Evolutionary conservation across 2,888 invertebrate species (phyloP), one percentile per base, ranked within the genome.

Genomic region (Drosophila hamatofila): DNA sequence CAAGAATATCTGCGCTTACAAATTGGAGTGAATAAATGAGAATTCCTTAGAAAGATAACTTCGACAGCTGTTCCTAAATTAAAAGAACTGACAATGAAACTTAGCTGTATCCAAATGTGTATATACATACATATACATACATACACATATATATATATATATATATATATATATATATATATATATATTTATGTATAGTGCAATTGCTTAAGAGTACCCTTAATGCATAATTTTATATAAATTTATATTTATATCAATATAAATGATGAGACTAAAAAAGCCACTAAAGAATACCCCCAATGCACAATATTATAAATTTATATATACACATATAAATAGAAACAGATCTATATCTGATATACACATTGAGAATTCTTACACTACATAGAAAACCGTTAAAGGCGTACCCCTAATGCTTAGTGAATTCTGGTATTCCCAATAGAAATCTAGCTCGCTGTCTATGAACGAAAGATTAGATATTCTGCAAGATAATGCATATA

Each of bases 391-490:
- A 44, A 3, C 8, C 8, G 25, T 46, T 30, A 1, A 18, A 7
- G 30, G 8, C 7, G 12, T 49, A 18, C 14, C 30, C 18, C 49
- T 49, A 48, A 48, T 30, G 12, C 7, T 1, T 18, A 5, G 18
- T 49, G 30, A 30, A 30, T 30, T 30, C 23, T n/a, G 35, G 6
- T 25, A 16, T n/a, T n/a, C 11, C 16, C 11, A 25, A 12, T 25
- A 25, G 16, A 25, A 39, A 18, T 54, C n/a, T 1, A 39, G 23
- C n/a, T 1, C 25, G 23, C 25, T 39, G 37, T 25, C 54, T 54
- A 3, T n/a, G n/a, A 23, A n/a, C 11, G 7, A 37, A 12, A 54
- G 54, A 55, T 55, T 55, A 55, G 54, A 55, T 55, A 55, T 55
- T 39, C 6, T 0, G 0, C 12, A 14, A 30, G 39, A 27, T 54